phyloP scores from a whole-genome alignment of 30 jellyfish, hydroid and myxozoan genomes.

The Catostylus mosaicus region DNA sequence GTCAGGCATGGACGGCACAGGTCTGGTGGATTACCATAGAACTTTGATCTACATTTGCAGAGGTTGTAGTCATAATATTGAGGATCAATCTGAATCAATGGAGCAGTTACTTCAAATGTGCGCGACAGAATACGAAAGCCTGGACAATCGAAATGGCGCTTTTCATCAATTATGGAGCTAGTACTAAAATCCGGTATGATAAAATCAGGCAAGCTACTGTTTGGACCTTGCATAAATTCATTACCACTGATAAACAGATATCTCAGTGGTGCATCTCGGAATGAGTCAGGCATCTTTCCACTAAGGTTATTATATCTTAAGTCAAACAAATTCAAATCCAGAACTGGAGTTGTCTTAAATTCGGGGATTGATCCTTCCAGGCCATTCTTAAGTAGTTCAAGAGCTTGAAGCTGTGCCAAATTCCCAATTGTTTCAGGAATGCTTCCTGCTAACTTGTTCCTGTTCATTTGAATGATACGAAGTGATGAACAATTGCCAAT shows the following conservation, averaged over 20 bases:
- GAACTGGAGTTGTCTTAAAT: constrained; percentile 11
- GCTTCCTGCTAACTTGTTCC: neutral
- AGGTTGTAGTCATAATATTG: neutral
- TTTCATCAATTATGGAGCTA: neutral
- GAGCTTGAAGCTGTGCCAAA: constrained; percentile 12
- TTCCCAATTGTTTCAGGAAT: neutral
- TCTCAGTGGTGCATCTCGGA: constrained; percentile 12
- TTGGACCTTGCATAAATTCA: neutral
- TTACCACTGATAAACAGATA: neutral
- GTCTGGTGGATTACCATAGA: constrained; percentile 11
- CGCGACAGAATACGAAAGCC: constrained; percentile 6
- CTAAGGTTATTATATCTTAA: neutral
- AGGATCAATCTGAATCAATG: neutral
- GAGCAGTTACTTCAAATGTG: neutral
- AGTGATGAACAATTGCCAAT: constrained; percentile 4
- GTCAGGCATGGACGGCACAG: neutral
- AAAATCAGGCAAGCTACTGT: constrained; percentile 8
- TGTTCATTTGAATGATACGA: neutral
- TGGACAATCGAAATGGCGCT: neutral
- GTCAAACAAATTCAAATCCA: constrained; percentile 9
- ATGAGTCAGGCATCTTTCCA: neutral
- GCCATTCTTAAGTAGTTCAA: neutral
- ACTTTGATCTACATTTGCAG: neutral
- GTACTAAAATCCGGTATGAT: neutral
- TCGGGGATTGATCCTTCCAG: neutral